These are phyloP conservation scores for Enteromius argenteus DNA, from an alignment of 2,797 vertebrate genomes.

Conservation along the genomic window DNA sequence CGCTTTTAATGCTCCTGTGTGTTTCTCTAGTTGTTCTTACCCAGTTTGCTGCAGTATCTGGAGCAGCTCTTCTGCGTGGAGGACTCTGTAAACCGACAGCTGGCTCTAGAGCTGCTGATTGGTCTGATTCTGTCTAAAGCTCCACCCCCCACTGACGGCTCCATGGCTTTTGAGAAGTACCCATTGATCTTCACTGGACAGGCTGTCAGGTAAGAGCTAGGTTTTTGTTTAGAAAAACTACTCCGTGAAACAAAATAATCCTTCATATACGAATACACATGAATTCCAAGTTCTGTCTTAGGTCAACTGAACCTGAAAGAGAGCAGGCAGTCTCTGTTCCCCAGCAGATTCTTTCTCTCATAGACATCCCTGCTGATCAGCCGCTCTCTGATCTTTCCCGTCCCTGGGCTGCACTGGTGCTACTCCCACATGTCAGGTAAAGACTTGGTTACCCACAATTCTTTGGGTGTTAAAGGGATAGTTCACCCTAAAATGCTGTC, in stretches of 20 bases:
- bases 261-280: neutral
- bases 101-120: slow-evolving; percentile 82
- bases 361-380: slow-evolving; percentile 71
- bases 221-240: neutral
- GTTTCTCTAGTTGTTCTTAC: slow-evolving; percentile 86
- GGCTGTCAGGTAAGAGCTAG: slow-evolving; percentile 75
- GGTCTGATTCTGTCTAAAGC: slow-evolving; percentile 93
- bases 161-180: slow-evolving; percentile 96
- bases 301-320: slow-evolving; percentile 38
- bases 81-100: slow-evolving; percentile 71
- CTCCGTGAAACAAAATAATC: neutral
- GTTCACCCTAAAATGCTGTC: neutral
- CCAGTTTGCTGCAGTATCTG: slow-evolving; percentile 85
- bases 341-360: slow-evolving; percentile 83
- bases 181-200: slow-evolving; percentile 87
- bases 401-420: slow-evolving; percentile 89
- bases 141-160: slow-evolving; percentile 87
- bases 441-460: neutral
- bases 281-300: slow-evolving; percentile 1
- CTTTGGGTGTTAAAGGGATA: neutral
- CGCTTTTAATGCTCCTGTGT: neutral
- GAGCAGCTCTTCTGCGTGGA: slow-evolving; percentile 75
- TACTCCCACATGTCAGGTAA: slow-evolving; percentile 94
- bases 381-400: slow-evolving; percentile 80
- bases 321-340: slow-evolving; percentile 70